Percentiles rank a stretch among this genome's conserved stretches.
Evolutionary conservation across 2,888 invertebrate genomes (phyloP).

Genomic region (Ichneumoninae sp.): DNA sequence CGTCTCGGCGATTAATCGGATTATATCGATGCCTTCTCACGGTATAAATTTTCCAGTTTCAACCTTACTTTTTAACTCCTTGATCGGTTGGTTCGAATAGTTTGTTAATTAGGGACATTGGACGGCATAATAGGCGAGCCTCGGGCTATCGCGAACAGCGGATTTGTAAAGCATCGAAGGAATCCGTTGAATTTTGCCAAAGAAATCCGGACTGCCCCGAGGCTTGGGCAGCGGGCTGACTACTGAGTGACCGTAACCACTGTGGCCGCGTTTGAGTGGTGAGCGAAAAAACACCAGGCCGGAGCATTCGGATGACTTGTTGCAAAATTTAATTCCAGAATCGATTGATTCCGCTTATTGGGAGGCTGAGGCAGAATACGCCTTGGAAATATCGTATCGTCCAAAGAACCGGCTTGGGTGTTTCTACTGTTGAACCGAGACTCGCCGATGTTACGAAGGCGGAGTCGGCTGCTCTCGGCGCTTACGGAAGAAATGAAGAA

Average conservation of each 20-base stretch:
- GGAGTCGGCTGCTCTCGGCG: not conserved
- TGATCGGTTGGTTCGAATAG: not conserved
- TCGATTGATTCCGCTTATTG: conserved; percentile 7
- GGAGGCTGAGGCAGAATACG: not conserved
- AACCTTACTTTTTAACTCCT: not conserved
- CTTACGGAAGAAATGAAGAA: not conserved
- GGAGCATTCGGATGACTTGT: conserved; percentile 17
- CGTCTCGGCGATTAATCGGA: conserved; percentile 43
- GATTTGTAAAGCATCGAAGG: not conserved
- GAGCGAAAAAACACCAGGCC: conserved; percentile 1
- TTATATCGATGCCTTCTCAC: conserved; percentile 1
- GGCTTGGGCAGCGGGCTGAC: conserved; percentile 32
- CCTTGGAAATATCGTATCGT: not conserved
- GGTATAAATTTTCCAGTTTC: not conserved
- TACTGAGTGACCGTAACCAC: conserved; percentile 39
- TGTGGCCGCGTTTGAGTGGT: conserved; percentile 1
- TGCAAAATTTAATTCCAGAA: not conserved
- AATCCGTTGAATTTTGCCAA: not conserved
- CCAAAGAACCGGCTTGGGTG: conserved; percentile 24
- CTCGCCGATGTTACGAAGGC: not conserved
- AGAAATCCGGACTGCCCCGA: conserved; percentile 28
- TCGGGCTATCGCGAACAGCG: not conserved
- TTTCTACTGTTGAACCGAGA: not conserved
- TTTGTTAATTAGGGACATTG: conserved; percentile 12
- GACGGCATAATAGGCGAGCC: not conserved